These are phyloP conservation scores for Caenorhabditis sp. DNA, from an alignment of 2,888 invertebrate species.

Conservation along the genomic window DNA sequence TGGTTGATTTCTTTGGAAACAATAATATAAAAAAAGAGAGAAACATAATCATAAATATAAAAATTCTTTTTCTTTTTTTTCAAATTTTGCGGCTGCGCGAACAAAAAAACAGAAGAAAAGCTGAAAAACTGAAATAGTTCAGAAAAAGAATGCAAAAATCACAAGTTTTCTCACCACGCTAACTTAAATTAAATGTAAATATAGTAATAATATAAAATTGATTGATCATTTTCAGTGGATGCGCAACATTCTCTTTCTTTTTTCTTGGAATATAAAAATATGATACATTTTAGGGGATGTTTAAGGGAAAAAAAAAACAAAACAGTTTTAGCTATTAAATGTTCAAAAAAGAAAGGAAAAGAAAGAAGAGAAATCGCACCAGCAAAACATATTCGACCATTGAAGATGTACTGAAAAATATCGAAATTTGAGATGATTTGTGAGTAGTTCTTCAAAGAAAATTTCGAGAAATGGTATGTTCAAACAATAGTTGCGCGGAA, in stretches of 20 bases:
- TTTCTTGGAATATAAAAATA: not conserved
- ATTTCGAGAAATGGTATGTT: not conserved
- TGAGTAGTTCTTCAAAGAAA: no score
- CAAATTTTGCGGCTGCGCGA: not conserved
- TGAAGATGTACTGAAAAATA: not conserved
- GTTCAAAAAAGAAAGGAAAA: not conserved
- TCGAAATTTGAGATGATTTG: not conserved
- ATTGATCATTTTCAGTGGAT: not conserved
- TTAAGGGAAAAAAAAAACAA: no score
- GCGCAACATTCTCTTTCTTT: not conserved
- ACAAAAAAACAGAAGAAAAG: constrained; percentile 9
- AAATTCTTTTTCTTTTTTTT: not conserved
- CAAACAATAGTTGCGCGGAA: no score
- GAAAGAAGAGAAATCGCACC: constrained; percentile 8
- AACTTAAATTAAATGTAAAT: constrained; percentile 14
- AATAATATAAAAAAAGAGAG: not conserved
- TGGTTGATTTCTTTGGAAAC: constrained; percentile 1
- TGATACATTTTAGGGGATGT: not conserved
- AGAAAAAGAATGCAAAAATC: constrained; percentile 22
- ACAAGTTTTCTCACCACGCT: constrained; percentile 49
- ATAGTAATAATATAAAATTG: constrained; percentile 1
- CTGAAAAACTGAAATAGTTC: constrained; percentile 5
- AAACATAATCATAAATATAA: not conserved
- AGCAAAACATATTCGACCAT: not conserved
- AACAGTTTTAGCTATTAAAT: not conserved